Evolutionary conservation across 2,113 vertebrate species (phyloP).

Genomic region (Spea multiplicata): DNA sequence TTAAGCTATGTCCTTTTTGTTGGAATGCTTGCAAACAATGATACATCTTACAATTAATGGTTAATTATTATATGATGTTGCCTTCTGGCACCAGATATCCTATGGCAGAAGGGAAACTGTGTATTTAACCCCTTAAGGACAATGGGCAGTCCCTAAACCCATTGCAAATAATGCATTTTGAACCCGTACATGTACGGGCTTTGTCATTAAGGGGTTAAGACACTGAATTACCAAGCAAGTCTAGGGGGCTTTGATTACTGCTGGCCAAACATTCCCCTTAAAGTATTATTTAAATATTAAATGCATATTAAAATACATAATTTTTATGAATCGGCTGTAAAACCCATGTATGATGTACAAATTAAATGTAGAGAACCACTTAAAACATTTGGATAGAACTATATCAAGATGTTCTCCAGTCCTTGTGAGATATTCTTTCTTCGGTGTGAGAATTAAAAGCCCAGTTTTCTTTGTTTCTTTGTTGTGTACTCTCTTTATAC

Average conservation of each 20-base stretch:
- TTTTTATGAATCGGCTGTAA: background rate
- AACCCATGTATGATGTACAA: background rate
- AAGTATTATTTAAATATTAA: too few species aligned
- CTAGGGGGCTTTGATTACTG: constrained; percentile 1
- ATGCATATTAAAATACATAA: background rate
- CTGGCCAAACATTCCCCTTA: background rate
- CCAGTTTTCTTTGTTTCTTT: too few species aligned
- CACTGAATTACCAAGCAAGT: background rate
- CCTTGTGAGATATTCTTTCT: background rate
- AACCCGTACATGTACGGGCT: too few species aligned
- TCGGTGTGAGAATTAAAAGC: background rate
- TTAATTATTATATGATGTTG: constrained; percentile 25
- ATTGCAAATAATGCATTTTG: too few species aligned
- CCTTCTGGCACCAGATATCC: constrained; percentile 5
- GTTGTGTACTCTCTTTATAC: too few species aligned
- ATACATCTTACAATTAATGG: constrained; percentile 32
- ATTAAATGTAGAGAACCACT: background rate
- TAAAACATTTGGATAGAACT: background rate
- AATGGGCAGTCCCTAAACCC: too few species aligned
- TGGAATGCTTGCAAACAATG: constrained; percentile 36
- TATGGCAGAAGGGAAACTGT: constrained; percentile 6
- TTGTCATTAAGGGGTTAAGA: too few species aligned
- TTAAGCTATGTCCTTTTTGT: constrained; percentile 30
- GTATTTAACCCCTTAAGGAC: too few species aligned
- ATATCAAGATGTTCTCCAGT: background rate